Evolutionary conservation across 2,113 vertebrate genomes (phyloP).

Genomic region (Cettia cetti): DNA sequence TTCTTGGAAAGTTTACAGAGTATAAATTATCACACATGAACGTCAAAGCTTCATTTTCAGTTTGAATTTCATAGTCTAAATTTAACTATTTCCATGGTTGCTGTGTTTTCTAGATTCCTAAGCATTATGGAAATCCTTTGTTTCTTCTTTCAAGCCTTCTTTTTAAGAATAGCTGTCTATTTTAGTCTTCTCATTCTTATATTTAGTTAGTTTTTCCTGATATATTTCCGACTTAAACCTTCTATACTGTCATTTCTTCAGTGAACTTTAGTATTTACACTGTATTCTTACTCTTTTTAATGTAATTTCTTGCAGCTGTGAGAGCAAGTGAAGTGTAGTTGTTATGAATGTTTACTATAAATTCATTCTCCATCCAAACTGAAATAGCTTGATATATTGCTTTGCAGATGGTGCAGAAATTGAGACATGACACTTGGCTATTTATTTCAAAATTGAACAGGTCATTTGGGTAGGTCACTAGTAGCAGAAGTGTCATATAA

Average conservation of each 20-base stretch:
- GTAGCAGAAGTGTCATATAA: neutral
- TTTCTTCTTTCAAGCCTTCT: neutral
- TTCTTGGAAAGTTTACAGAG: neutral
- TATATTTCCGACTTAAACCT: neutral
- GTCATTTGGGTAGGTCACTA: neutral
- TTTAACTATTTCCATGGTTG: neutral
- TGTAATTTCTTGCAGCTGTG: neutral
- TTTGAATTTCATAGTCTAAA: neutral
- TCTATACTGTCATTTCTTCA: neutral
- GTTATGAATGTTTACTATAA: neutral
- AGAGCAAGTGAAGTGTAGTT: neutral
- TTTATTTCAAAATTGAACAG: neutral
- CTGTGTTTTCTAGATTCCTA: neutral
- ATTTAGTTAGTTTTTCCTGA: neutral
- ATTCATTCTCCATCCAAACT: neutral
- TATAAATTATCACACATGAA: neutral
- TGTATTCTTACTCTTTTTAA: neutral
- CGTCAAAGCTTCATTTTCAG: rapidly evolving
- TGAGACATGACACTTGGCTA: neutral
- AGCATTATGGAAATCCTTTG: neutral
- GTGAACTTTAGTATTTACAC: neutral
- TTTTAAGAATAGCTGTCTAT: neutral
- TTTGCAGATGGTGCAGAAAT: neutral
- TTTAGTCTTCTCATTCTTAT: neutral
- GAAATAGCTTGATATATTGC: neutral